These are phyloP conservation scores for Aphis craccivora DNA, from an alignment of 1,140 invertebrate species.

Conservation along the genomic window DNA sequence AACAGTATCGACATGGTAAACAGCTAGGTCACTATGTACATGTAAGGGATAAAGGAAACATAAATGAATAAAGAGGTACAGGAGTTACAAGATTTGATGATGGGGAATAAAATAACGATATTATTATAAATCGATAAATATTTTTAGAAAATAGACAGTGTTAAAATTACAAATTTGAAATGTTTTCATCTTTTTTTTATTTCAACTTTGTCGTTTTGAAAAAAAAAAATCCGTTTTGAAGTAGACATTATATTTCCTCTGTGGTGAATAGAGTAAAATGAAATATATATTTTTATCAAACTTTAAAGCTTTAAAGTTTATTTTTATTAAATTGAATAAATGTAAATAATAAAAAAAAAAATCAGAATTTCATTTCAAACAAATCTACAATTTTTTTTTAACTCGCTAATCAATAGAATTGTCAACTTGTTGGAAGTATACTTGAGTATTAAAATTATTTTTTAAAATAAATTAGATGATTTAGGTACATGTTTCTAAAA, in stretches of 20 bases:
- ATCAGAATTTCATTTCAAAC: neutral
- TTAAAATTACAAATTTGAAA: neutral
- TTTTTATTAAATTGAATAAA: neutral
- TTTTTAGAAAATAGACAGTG: neutral
- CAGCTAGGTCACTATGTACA: neutral
- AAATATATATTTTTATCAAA: neutral
- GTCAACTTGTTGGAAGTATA: neutral
- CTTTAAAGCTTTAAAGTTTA: neutral
- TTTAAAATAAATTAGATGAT: neutral
- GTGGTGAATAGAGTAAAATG: neutral
- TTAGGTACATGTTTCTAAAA: neutral
- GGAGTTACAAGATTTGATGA: neutral
- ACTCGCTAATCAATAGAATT: neutral
- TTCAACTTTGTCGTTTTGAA: neutral
- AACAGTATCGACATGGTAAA: neutral
- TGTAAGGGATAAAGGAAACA: neutral
- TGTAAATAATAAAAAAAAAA: neutral
- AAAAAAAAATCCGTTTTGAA: neutral
- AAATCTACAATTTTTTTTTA: neutral
- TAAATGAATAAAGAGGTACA: neutral
- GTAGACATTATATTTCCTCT: neutral
- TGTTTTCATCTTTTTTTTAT: neutral
- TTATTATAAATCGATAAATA: neutral
- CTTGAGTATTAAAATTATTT: neutral
- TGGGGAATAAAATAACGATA: neutral